Conservation (phyloP, 2,888 invertebrate genomes). For the Gibbula magus region DNA sequence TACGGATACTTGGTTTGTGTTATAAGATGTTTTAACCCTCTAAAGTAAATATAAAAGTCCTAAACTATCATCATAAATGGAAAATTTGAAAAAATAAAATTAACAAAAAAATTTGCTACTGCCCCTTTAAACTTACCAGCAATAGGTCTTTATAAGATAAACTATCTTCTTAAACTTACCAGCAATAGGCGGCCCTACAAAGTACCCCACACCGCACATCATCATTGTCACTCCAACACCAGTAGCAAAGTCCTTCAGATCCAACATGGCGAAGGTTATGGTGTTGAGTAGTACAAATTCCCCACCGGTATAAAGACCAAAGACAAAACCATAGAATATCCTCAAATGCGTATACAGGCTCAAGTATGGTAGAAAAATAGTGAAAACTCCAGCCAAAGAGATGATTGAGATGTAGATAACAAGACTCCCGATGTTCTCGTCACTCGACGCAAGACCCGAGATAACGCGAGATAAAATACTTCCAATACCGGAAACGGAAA, state of each 20-base stretch:
- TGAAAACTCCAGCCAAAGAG: neutral
- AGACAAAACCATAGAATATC: conserved; percentile 17
- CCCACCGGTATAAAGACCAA: conserved; percentile 26
- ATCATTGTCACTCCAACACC: conserved; percentile 23
- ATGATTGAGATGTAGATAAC: neutral
- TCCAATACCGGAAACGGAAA: conserved; percentile 22
- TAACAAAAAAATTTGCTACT: too few relatives aligned
- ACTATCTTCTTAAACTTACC: neutral
- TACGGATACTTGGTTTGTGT: too few relatives aligned
- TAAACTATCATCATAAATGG: too few relatives aligned
- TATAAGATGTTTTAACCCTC: too few relatives aligned
- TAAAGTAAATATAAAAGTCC: too few relatives aligned
- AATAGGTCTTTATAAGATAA: too few relatives aligned
- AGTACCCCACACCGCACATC: conserved; percentile 10
- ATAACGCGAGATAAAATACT: neutral
- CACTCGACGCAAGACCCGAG: neutral
- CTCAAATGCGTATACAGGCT: neutral
- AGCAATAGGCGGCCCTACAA: conserved; percentile 26
- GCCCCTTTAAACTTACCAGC: too few relatives aligned
- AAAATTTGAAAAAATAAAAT: too few relatives aligned
- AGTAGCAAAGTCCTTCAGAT: conserved; percentile 7
- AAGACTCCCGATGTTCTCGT: neutral
- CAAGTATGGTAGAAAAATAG: neutral
- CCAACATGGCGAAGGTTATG: conserved; percentile 22
- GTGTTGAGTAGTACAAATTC: conserved; percentile 14